Evolutionary conservation across 2,113 vertebrate genomes (phyloP).

Genomic region (Brachirus orientalis): DNA sequence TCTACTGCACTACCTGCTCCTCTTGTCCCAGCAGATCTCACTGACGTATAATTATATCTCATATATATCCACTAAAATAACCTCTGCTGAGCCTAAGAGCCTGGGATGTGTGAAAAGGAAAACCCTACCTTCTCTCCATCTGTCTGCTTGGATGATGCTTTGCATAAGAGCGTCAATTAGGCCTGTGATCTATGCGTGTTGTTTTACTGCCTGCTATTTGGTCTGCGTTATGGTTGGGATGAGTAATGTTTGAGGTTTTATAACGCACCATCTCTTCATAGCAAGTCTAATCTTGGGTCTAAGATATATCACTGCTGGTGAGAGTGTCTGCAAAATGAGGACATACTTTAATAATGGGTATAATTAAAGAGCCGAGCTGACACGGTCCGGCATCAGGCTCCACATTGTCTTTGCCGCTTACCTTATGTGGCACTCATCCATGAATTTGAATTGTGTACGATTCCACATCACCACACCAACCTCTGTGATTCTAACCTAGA

Average conservation of each 20-base stretch:
- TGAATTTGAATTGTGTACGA: constrained; percentile 30
- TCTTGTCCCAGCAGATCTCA: constrained; percentile 74
- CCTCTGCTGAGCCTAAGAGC: constrained; percentile 67
- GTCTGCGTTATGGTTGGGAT: constrained; percentile 36
- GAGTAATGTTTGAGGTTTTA: constrained; percentile 56
- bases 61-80: constrained; percentile 74
- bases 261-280: constrained; percentile 45
- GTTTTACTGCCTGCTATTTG: constrained; percentile 54
- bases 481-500: constrained; percentile 9
- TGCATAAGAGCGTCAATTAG: constrained; percentile 61
- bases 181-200: constrained; percentile 51
- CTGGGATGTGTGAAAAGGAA: constrained; percentile 52
- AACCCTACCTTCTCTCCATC: constrained; percentile 42
- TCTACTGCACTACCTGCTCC: constrained; percentile 73
- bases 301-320: constrained; percentile 56
- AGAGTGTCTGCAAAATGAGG: constrained; percentile 57
- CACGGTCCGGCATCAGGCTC: constrained; percentile 37
- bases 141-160: constrained; percentile 48
- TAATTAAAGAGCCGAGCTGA: constrained; percentile 60
- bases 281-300: constrained; percentile 47
- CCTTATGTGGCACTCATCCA: constrained; percentile 31
- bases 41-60: constrained; percentile 77
- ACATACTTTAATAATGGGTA: constrained; percentile 61
- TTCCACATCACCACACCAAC: constrained; percentile 12
- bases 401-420: constrained; percentile 42